phyloP scores from a whole-genome alignment of 1,140 invertebrate genomes.

The Meteorus sp. region DNA sequence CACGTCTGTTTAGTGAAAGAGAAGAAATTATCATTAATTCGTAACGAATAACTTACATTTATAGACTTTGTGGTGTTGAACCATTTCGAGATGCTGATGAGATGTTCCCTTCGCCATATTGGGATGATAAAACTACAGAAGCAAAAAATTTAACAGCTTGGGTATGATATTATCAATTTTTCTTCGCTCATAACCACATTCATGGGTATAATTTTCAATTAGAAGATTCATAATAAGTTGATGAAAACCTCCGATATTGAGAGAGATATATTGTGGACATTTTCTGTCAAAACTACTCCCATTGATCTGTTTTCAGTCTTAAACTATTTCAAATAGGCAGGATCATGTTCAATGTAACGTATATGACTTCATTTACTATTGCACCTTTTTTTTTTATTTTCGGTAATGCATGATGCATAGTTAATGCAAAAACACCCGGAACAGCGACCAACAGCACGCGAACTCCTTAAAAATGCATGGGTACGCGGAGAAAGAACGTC shows the following conservation, averaged over 20 bases:
- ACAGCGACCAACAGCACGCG: slow-evolving; percentile 56
- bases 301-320: no score
- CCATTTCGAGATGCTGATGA: slow-evolving; percentile 53
- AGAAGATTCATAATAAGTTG: no score
- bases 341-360: no score
- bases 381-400: slow-evolving; percentile 34
- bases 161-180: slow-evolving; percentile 27
- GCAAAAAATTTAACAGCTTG: slow-evolving; percentile 50
- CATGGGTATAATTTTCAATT: neutral
- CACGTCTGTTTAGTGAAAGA: no score
- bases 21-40: neutral
- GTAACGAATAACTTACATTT: slow-evolving; percentile 7
- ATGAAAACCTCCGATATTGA: no score
- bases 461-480: slow-evolving; percentile 62
- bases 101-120: slow-evolving; percentile 55
- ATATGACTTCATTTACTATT: neutral
- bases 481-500: slow-evolving; percentile 51
- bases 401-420: slow-evolving; percentile 37
- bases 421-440: slow-evolving; percentile 58
- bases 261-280: no score
- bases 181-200: neutral
- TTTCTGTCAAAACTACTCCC: no score
- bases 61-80: slow-evolving; percentile 59
- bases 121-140: slow-evolving; percentile 58
- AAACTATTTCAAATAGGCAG: no score